Percentiles rank a stretch among this genome's conserved stretches.
phyloP scores from a whole-genome alignment of 64 coral and sea anemone genomes.

The Dendrophyllia cribrosa region DNA sequence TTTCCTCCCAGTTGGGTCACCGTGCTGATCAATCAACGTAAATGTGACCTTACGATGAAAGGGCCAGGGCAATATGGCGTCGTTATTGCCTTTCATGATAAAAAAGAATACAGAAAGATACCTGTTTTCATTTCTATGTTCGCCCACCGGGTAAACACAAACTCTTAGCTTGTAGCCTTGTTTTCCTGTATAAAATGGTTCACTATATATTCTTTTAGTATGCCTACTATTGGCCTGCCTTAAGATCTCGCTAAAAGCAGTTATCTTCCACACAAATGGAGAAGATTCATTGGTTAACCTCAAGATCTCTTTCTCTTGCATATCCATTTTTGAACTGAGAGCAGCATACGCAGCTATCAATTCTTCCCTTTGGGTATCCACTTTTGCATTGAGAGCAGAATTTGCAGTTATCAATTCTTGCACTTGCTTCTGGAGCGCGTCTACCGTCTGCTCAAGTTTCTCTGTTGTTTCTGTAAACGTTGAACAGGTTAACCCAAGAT shows the following conservation, averaged over 20 bases:
- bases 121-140: neutral
- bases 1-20: neutral
- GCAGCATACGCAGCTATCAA: too few relatives aligned
- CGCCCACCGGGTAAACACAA: neutral
- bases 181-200: slow-evolving; percentile 40
- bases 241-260: neutral
- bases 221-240: neutral
- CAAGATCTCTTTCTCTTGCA: neutral
- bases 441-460: neutral
- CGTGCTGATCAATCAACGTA: slow-evolving; percentile 19
- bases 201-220: neutral
- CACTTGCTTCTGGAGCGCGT: neutral
- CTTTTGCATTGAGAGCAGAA: neutral
- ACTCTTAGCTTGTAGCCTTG: slow-evolving; percentile 40
- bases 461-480: neutral
- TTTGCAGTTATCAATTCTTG: neutral
- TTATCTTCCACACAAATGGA: neutral
- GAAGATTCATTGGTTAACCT: neutral
- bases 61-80: slow-evolving; percentile 46
- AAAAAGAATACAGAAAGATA: slow-evolving; percentile 11
- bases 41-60: slow-evolving; percentile 23
- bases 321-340: too few relatives aligned
- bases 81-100: slow-evolving; percentile 23
- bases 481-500: neutral
- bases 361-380: neutral